phyloP scores from a whole-genome alignment of 1,140 invertebrate species.

The Achatina immaculata region DNA sequence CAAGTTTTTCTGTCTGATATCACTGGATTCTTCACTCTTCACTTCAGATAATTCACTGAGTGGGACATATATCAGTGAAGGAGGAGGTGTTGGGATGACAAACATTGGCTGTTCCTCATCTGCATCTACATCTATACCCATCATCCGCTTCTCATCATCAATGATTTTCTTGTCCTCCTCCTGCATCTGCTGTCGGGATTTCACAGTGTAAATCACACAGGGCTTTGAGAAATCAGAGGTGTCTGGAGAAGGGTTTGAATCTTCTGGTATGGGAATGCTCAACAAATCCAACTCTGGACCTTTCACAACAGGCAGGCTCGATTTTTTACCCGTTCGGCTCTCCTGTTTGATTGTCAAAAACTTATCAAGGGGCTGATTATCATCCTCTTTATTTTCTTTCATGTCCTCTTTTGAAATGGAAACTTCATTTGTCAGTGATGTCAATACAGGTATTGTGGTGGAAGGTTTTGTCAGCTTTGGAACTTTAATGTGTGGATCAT shows the following conservation, averaged over 20 bases:
- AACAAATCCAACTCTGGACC: not conserved
- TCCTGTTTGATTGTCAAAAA: slow-evolving; percentile 12
- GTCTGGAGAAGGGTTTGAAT: not conserved
- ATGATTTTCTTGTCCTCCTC: not conserved
- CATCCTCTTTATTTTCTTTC: slow-evolving; percentile 16
- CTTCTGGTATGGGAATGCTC: slow-evolving; percentile 20
- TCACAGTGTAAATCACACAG: not conserved
- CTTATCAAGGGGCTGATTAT: slow-evolving; percentile 9
- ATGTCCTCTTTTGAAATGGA: not conserved
- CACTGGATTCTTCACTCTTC: not conserved
- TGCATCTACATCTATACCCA: slow-evolving; percentile 24
- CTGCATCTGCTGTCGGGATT: not conserved
- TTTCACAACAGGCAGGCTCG: slow-evolving; percentile 1
- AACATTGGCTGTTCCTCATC: not conserved
- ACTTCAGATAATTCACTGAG: not conserved
- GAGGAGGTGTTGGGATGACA: not conserved
- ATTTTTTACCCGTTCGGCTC: not conserved
- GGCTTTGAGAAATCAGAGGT: not conserved
- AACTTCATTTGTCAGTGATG: not conserved
- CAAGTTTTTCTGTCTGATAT: not conserved
- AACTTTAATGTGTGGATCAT: not conserved
- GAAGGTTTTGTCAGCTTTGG: slow-evolving; percentile 27
- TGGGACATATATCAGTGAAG: not conserved
- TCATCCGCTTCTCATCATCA: slow-evolving; percentile 7
- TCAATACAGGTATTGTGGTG: not conserved